A percentile compares a stretch with the other conserved stretches of the same genome.
Evolutionary conservation across 2,113 vertebrate genomes (phyloP).

Genomic region (Saccopteryx leptura): DNA sequence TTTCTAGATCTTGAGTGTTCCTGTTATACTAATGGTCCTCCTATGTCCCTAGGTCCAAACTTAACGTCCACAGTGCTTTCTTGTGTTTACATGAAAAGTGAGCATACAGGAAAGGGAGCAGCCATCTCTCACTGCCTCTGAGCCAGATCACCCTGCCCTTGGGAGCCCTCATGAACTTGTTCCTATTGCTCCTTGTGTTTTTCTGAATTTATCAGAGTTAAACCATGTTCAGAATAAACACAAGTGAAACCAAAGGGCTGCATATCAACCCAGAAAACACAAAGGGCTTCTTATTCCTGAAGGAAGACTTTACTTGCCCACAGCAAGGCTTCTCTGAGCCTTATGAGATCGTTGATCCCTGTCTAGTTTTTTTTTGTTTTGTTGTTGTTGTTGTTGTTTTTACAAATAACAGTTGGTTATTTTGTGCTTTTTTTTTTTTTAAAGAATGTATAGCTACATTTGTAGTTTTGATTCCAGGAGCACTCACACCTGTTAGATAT

Average conservation of each 20-base stretch:
- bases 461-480: neutral
- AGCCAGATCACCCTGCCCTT: neutral
- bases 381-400: too few species aligned
- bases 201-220: neutral
- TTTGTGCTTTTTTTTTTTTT: conserved; percentile 14
- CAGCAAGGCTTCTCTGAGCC: neutral
- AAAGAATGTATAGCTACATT: neutral
- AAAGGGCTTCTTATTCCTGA: neutral
- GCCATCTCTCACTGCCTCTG: neutral
- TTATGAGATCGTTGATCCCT: neutral
- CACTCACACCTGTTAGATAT: neutral
- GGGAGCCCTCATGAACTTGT: rapidly evolving
- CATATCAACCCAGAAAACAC: neutral
- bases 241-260: neutral
- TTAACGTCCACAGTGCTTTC: neutral
- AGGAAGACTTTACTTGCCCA: neutral
- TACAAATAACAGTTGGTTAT: neutral
- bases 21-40: neutral
- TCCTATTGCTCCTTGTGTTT: neutral
- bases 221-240: neutral
- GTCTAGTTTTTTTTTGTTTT: neutral
- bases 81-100: neutral
- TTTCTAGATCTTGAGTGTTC: neutral
- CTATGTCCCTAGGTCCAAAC: too few species aligned
- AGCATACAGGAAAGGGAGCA: neutral